Evolutionary conservation across 2,797 vertebrate genomes (phyloP), one percentile per base, ranked within the genome.

Genomic region (Acropternis orthonyx): DNA sequence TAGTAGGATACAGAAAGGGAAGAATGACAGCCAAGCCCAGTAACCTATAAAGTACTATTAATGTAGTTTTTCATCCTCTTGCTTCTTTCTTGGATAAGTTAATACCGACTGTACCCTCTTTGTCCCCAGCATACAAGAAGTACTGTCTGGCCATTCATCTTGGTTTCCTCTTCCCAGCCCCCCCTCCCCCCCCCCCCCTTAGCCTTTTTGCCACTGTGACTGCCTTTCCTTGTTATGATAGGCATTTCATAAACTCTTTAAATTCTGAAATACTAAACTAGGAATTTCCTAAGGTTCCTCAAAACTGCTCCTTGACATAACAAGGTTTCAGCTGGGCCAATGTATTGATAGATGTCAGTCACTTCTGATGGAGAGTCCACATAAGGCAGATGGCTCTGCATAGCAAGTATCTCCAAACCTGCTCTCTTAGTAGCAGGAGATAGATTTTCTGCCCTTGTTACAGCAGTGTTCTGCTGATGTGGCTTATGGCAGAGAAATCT

Each of bases 341-440:
- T 86, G 89, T 96, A 81, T 78, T 93, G 89, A 85, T 78, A 79
- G 80, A 41, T 93, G 90, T 74, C 92, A 90, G 46, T 97, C 34
- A 62, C 16, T 59, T 69, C 32, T 82, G 48, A 48, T 46, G 19
- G 7, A 48, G 59, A 69, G 90, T 73, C 93, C 77, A 2, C 14
- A 4, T 32, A 59, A 93, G 52, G 86, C 92, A 94, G 90, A 76
- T 85, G 88, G 82, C 41, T 93, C 78, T 88, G 88, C 69, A 84
- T 86, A 90, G 74, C 74, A 91, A 86, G 17, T 44, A 28, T 63
- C 67, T 88, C 59, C 28, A 80, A 72, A 95, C 80, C 78, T 81
- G 28, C 10, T 28, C 21, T 41, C 36, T n/a, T n/a, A 46, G 39
- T 19, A 55, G 61, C 49, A 61, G 41, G 56, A 59, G 51, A 52